Conservation (phyloP, 2,113 vertebrate species). For the Chaenocephalus aceratus region DNA sequence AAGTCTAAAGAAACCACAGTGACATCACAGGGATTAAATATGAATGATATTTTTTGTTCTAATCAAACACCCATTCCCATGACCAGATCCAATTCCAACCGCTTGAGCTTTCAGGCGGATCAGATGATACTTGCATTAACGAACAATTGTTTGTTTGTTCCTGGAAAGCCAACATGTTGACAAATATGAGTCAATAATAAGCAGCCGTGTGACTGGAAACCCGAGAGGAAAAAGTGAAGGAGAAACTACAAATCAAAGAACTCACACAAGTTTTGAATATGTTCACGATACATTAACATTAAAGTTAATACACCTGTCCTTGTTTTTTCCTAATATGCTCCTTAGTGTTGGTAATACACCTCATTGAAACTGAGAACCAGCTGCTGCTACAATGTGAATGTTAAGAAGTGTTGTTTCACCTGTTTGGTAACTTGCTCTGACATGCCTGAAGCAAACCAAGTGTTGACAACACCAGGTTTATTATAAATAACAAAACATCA, state of each 20-base stretch:
- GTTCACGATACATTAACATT: conserved; percentile 13
- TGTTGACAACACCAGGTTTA: too few relatives aligned
- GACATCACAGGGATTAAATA: not conserved
- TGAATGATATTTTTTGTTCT: not conserved
- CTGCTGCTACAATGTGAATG: conserved; percentile 24
- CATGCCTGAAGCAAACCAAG: not conserved
- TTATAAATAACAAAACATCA: too few relatives aligned
- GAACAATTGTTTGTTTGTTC: not conserved
- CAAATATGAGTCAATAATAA: not conserved
- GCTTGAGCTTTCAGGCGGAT: not conserved
- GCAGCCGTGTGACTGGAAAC: not conserved
- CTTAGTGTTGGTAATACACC: conserved; percentile 15
- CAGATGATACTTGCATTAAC: not conserved
- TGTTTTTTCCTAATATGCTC: conserved; percentile 43
- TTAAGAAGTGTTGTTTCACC: conserved; percentile 4
- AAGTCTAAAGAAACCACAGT: not conserved
- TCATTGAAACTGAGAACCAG: conserved; percentile 27
- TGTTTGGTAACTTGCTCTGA: not conserved
- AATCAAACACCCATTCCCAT: not conserved
- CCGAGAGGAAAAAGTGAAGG: not conserved
- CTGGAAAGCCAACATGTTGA: not conserved
- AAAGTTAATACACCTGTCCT: not conserved
- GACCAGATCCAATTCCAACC: not conserved
- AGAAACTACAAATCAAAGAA: conserved; percentile 24
- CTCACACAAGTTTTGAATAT: conserved; percentile 20